Percentiles rank a stretch among this genome's conserved stretches.
Conservation (phyloP, 1,140 invertebrate species). For the Dreissena rostriformis region DNA sequence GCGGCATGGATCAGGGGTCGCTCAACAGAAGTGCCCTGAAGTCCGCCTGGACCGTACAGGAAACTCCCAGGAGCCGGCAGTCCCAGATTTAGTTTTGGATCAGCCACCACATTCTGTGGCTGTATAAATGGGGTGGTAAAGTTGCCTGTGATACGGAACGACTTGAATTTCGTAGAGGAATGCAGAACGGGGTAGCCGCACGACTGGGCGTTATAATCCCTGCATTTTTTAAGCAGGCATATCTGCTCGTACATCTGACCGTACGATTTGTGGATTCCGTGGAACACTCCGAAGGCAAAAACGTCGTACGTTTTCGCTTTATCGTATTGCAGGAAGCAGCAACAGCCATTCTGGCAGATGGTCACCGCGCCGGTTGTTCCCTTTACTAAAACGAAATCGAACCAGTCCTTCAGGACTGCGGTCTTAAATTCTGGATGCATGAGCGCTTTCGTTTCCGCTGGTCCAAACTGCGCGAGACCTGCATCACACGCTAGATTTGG, state of each 20-base stretch:
- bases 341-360: slow-evolving; percentile 63
- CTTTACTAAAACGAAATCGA: slow-evolving; percentile 62
- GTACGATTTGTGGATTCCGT: slow-evolving; percentile 67
- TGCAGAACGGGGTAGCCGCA: slow-evolving; percentile 59
- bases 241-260: slow-evolving; percentile 71
- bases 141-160: slow-evolving; percentile 57
- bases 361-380: slow-evolving; percentile 30
- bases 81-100: slow-evolving; percentile 20
- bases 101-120: slow-evolving; percentile 64
- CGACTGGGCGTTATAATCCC: slow-evolving; percentile 38
- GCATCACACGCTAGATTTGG: slow-evolving; percentile 14
- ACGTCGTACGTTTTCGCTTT: slow-evolving; percentile 41
- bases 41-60: not conserved
- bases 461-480: slow-evolving; percentile 31
- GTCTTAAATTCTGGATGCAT: slow-evolving; percentile 49
- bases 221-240: slow-evolving; percentile 70
- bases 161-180: slow-evolving; percentile 60
- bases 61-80: slow-evolving; percentile 36
- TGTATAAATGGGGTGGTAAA: slow-evolving; percentile 69
- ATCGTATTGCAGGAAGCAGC: slow-evolving; percentile 66
- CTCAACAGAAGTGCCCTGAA: slow-evolving; percentile 5
- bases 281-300: slow-evolving; percentile 72
- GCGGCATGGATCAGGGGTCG: slow-evolving; percentile 26
- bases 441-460: slow-evolving; percentile 1
- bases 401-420: slow-evolving; percentile 56